Evolutionary conservation across 35 echinoderm and acorn worm genomes (phyloP).

Genomic region (Ptychodera flava): DNA sequence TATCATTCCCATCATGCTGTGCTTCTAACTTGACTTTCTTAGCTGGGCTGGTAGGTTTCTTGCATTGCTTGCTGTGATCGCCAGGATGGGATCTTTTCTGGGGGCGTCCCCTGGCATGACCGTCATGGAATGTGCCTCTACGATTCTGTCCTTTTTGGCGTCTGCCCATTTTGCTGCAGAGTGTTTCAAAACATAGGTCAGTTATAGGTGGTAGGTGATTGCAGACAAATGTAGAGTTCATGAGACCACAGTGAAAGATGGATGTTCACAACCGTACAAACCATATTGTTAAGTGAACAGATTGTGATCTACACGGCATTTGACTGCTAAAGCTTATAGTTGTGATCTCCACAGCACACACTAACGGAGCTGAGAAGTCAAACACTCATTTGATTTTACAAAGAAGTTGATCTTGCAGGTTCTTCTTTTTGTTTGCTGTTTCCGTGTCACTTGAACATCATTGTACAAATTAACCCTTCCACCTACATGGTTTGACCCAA

Average conservation of each 20-base stretch:
- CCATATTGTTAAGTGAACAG: background rate
- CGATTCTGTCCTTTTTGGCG: background rate
- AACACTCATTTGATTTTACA: too few species aligned
- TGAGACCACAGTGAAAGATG: too few species aligned
- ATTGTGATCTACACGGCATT: background rate
- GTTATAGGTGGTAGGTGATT: too few species aligned
- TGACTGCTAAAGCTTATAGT: background rate
- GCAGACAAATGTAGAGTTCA: background rate
- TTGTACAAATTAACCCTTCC: too few species aligned
- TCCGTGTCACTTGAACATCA: too few species aligned
- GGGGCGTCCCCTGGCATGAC: background rate
- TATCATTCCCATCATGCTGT: background rate
- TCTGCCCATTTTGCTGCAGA: background rate
- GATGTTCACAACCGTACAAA: too few species aligned
- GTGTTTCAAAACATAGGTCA: background rate
- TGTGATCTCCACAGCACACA: background rate
- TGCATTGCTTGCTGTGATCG: background rate
- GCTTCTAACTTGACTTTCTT: background rate
- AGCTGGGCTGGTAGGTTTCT: background rate
- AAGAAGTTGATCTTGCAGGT: too few species aligned
- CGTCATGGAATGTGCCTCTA: background rate
- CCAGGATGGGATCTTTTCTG: background rate
- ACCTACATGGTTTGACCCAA: too few species aligned
- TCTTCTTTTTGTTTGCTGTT: too few species aligned
- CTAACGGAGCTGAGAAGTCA: too few species aligned